Evolutionary conservation across 2,113 vertebrate species (phyloP).

Genomic region (Seriola quinqueradiata): DNA sequence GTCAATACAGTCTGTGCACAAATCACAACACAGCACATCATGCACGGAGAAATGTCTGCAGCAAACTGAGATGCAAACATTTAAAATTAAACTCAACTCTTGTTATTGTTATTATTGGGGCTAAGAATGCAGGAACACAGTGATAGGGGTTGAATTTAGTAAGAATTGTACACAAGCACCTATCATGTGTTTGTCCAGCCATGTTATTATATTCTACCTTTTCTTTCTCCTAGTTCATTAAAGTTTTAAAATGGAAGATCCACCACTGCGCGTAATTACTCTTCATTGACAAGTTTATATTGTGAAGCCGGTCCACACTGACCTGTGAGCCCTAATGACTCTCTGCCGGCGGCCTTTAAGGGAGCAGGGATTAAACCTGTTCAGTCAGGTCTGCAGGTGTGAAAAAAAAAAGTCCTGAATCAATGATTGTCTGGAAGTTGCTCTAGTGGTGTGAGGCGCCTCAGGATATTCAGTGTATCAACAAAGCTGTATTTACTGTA

Average conservation of each 20-base stretch:
- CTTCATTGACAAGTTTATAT: slow-evolving; percentile 2
- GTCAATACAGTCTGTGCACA: slow-evolving; percentile 27
- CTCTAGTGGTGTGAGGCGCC: not conserved
- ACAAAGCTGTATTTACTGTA: not conserved
- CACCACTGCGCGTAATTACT: slow-evolving; percentile 15
- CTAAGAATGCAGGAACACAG: not conserved
- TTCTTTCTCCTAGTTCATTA: not conserved
- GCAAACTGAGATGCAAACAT: not conserved
- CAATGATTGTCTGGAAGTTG: not conserved
- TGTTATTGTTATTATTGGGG: not conserved
- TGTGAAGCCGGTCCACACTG: not conserved
- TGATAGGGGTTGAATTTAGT: not conserved
- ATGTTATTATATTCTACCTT: not conserved
- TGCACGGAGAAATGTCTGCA: slow-evolving; percentile 9
- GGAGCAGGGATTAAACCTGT: slow-evolving; percentile 3
- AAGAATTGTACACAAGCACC: not conserved
- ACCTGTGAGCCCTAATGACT: slow-evolving; percentile 6
- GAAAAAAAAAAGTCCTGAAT: not conserved
- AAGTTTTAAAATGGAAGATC: slow-evolving; percentile 21
- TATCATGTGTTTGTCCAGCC: not conserved
- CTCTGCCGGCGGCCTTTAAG: slow-evolving; percentile 24
- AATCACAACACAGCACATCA: not conserved
- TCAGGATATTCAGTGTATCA: not conserved
- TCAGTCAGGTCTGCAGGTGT: slow-evolving; percentile 26
- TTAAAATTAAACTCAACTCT: not conserved